Base-by-base conservation (phyloP, 2,888 invertebrate genomes). In the Dexiosoma caninum region DNA sequence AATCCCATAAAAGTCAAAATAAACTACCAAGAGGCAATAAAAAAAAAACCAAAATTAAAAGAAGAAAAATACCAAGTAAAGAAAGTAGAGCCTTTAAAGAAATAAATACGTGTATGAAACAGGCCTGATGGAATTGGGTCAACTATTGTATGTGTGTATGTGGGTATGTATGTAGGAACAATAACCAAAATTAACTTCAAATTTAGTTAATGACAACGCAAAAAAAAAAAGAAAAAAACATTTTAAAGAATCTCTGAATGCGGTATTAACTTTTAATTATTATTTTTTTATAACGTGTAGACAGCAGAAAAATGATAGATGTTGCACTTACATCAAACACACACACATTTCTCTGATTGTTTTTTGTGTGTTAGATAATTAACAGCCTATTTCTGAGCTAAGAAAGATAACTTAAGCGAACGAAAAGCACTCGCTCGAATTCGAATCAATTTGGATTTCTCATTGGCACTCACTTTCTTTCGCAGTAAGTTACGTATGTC, bases 81-180 rank as follows among this genome's bases (percentile, higher is more conserved):
- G 77, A 77, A 77, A 77, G 62, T 77, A 70, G 62, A 35, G 53
- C 77, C 64, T 64, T n/a, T n/a, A n/a, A 70, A 37, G 21, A 77
- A 64, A 64, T 30, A 64, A 16, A 59, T 27, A 40, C 14, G 9
- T n/a, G 16, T 30, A 30, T 14, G 32, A 74, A 55, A 44, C 16
- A 55, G 53, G 27, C 60, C 46, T 37, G 6, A 16, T 32, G 12
- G 67, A 77, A 62, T 53, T 77, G 40, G 76, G 76, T 70, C 76
- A 70, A 37, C 44, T 49, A 42, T n/a, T 6, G 27, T 27, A 27
- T 27, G 27, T 3, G 4, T 27, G 27, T 27, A 27, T 27, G 27
- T 27, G 27, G n/a, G n/a, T n/a, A n/a, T 27, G 27, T 27, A 6
- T 23, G 19, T 35, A 16, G 9, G 40, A 59, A 42, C 8, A 30